Base-by-base conservation (phyloP, 1,140 invertebrate genomes). In the Pentalonia nigronervosa region DNA sequence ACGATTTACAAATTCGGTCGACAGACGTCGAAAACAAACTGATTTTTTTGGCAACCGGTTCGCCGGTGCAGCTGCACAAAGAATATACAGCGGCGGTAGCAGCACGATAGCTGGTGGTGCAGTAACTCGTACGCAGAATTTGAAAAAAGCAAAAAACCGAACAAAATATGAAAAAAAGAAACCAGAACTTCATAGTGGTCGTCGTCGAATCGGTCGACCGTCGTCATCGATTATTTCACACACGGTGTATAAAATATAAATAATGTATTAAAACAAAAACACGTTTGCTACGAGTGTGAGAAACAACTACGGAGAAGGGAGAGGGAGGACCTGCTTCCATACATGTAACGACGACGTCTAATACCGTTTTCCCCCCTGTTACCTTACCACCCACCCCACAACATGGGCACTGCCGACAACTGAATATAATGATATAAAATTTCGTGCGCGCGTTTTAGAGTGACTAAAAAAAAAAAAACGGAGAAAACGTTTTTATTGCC, bases 151-250 rank as follows among this genome's bases (percentile, higher is more conserved):
- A 50, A 50, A 48, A 88, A 88, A 21, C 11, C 30, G 76, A 83
- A 83, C 23, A 34, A 34, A 45, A 45, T 2, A 86, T n/a, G 23
- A 86, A 47, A 87, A 17, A 87, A 47, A 87, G 23, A 84, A 84
- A 48, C 84, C 45, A 87, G 41, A 87, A 45, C 45, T 87, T 87
- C 84, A n/a, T 87, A 34, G 76, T 83, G 1, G 34, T 81, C 76
- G 34, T 34, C n/a, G 67, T 60, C 23, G 56, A 23, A 21, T 7
- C 23, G 7, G 53, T 56, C 0, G 53, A 53, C 53, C 25, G 25
- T 81, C 81, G 36, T 83, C 81, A 83, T 83, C 47, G 36, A 50
- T 88, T 88, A 88, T 48, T 88, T 88, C 86, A 88, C 86, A 48
- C 47, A 88, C 86, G 20, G 84, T 45, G 41, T 47, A 50, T 50